A percentile compares a stretch with the other conserved stretches of the same genome.
Evolutionary conservation across 2,113 vertebrate genomes (phyloP).

Genomic region (Phoxinus phoxinus): DNA sequence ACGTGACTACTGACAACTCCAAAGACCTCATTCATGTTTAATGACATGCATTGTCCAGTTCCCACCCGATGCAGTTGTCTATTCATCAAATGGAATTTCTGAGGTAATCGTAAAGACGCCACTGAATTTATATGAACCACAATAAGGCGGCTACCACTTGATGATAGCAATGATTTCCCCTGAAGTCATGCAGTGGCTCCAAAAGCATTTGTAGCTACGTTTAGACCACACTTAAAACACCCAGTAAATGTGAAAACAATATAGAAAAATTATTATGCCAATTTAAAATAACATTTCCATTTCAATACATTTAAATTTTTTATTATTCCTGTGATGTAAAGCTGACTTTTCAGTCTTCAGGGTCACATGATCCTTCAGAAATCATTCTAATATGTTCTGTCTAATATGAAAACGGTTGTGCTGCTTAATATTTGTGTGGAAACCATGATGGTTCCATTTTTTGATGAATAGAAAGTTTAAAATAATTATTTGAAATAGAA

Average conservation of each 20-base stretch:
- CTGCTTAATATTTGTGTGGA: not conserved
- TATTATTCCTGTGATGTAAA: too few relatives aligned
- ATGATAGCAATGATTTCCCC: too few relatives aligned
- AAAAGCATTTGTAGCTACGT: not conserved
- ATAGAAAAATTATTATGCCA: not conserved
- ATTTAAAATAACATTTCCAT: too few relatives aligned
- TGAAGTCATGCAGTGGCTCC: not conserved
- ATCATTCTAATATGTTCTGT: not conserved
- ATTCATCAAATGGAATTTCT: not conserved
- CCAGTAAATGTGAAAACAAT: not conserved
- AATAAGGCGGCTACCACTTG: not conserved
- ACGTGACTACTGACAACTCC: not conserved
- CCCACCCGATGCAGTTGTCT: not conserved
- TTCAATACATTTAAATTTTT: too few relatives aligned
- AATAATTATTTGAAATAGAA: too few relatives aligned
- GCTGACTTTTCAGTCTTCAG: not conserved
- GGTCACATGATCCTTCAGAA: not conserved
- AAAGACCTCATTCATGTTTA: constrained; percentile 27
- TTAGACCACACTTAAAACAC: not conserved
- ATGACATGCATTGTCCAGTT: not conserved
- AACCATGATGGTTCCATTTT: too few relatives aligned
- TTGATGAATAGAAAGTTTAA: too few relatives aligned
- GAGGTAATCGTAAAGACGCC: not conserved
- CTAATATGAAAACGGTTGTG: too few relatives aligned
- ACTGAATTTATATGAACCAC: not conserved